Percentiles rank a stretch among this genome's conserved stretches.
These are phyloP conservation scores for Distichodus sexfasciatus DNA, from an alignment of 2,797 vertebrate genomes.

Conservation along the genomic window DNA sequence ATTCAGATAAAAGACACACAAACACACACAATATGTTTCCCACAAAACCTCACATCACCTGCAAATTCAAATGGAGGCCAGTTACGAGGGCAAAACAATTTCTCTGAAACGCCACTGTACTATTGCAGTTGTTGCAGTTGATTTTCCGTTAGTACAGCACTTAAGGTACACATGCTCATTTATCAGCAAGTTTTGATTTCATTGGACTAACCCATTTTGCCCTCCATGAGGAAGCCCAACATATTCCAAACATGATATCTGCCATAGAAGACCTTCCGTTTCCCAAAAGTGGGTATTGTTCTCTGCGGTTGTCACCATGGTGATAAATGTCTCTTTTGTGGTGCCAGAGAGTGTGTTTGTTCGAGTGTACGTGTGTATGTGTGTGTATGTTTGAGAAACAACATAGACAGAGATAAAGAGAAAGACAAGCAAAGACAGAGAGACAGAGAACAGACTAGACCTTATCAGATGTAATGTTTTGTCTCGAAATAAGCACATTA, in stretches of 20 bases:
- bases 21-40: slow-evolving; percentile 40
- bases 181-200: slow-evolving; percentile 32
- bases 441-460: slow-evolving; percentile 37
- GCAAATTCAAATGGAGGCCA: background rate
- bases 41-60: background rate
- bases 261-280: slow-evolving; percentile 53
- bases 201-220: slow-evolving; percentile 31
- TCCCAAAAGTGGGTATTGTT: slow-evolving; percentile 55
- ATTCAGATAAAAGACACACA: slow-evolving; percentile 61
- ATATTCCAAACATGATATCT: slow-evolving; percentile 55
- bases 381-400: slow-evolving; percentile 46
- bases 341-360: slow-evolving; percentile 47
- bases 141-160: slow-evolving; percentile 14
- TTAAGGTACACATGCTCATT: slow-evolving; percentile 1
- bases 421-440: slow-evolving; percentile 44
- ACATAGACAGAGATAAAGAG: slow-evolving; percentile 24
- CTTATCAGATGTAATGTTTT: slow-evolving; percentile 28
- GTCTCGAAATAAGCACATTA: slow-evolving; percentile 6
- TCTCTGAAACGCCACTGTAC: background rate
- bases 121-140: background rate
- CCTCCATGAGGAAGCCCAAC: slow-evolving; percentile 47
- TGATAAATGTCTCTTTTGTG: slow-evolving; percentile 57
- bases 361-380: slow-evolving; percentile 41
- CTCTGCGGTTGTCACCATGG: slow-evolving; percentile 52
- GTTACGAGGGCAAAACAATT: too few species aligned